Evolutionary conservation across 2,888 invertebrate species (phyloP).

Genomic region (Catocala fraxini): DNA sequence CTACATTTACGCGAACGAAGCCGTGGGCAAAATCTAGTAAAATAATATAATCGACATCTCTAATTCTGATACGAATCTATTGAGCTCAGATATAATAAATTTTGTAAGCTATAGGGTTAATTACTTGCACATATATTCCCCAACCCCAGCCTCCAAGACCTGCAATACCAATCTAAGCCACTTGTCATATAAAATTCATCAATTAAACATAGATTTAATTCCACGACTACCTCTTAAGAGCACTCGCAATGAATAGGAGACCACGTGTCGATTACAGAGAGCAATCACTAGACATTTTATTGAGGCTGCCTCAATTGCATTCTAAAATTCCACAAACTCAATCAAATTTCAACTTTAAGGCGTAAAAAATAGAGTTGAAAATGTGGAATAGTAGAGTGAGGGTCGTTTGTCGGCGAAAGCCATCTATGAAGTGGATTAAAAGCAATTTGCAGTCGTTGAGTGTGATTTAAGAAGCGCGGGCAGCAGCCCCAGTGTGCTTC

Average conservation of each 20-base stretch:
- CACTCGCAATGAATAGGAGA: slow-evolving; percentile 46
- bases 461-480: slow-evolving; percentile 68
- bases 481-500: slow-evolving; percentile 45
- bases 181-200: slow-evolving; percentile 39
- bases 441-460: slow-evolving; percentile 77
- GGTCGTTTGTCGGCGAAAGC: slow-evolving; percentile 70
- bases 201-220: slow-evolving; percentile 57
- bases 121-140: background rate
- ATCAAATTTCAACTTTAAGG: slow-evolving; percentile 33
- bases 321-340: slow-evolving; percentile 52
- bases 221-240: slow-evolving; percentile 41
- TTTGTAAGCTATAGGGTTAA: too few relatives aligned
- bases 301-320: slow-evolving; percentile 66
- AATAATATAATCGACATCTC: too few relatives aligned
- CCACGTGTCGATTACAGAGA: slow-evolving; percentile 69
- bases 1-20: too few relatives aligned
- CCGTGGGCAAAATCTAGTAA: too few relatives aligned
- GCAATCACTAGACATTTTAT: slow-evolving; percentile 68
- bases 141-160: background rate
- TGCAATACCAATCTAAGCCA: slow-evolving; percentile 7
- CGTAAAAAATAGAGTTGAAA: slow-evolving; percentile 26
- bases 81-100: too few relatives aligned
- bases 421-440: slow-evolving; percentile 80
- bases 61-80: too few relatives aligned
- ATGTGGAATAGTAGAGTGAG: slow-evolving; percentile 30